Evolutionary conservation across 2,888 invertebrate species (phyloP), one percentile per base, ranked within the genome.

Genomic region (Antheraea yamamai): DNA sequence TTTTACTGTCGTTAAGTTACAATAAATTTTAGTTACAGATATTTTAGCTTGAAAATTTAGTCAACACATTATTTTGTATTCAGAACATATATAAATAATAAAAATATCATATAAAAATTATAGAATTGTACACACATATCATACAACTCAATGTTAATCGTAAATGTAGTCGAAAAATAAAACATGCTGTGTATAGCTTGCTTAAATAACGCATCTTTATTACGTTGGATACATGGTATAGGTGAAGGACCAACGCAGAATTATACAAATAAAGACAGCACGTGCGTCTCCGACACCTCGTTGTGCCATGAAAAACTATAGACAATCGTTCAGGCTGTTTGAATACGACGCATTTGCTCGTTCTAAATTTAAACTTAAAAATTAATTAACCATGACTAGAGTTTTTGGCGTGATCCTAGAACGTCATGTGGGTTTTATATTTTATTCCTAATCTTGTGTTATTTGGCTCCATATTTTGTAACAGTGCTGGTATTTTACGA

Each of bases 181-280:
- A 39, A n/a, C 70, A 39, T n/a, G 10, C 70, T 70, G 70, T 70
- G 23, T 10, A 66, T 18, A 39, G 20, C n/a, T 70, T n/a, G 26
- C 74, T 74, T 76, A 70, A 75, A 74, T 74, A 73, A 58, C 70
- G 74, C 74, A 74, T 75, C 76, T 77, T 74, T 72, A 74, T 52
- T 75, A 61, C n/a, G 39, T 39, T 39, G 70, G 70, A 20, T 70
- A 70, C 79, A 82, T 82, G 79, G 66, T 73, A 70, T 75, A 74
- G 58, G 52, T 30, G 55, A 74, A 23, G 76, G 81, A 83, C 84
- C 83, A 82, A 83, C 84, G 84, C 80, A 77, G 61, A 58, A 80
- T 55, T 72, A 75, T 66, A 76, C 76, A 68, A 73, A 78, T 74
- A 76, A 23, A 68, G 61, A 71, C 72, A 58, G 75, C 76, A 70